Evolutionary conservation across 2,797 vertebrate species (phyloP), one percentile per base, ranked within the genome.

Genomic region (Myotis daubentonii): DNA sequence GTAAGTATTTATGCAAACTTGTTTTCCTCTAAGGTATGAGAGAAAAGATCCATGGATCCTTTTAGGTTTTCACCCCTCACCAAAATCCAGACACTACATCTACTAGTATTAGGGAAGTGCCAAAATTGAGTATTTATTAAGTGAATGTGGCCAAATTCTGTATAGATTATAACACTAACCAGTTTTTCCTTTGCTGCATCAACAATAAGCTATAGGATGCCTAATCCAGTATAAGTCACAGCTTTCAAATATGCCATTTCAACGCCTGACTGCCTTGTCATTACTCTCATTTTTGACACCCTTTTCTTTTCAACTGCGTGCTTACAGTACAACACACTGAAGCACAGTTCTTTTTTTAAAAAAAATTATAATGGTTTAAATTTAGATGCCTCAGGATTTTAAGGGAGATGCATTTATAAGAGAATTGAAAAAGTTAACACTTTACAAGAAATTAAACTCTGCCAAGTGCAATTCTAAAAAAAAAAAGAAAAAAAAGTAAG

Each of bases 231-330:
- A 51, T 93, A 94, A 94, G 41, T 96, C 93, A 95, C 90, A 90
- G 57, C 51, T 95, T 95, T 94, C 36, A 93, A 94, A 94, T 83
- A 93, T 55, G 78, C 74, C 87, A 95, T 44, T 87, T 92, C 93
- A 92, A 71, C 89, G 96, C 53, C 85, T 82, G 87, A 91, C 80
- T 92, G 93, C 70, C 47, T 96, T 92, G 92, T 60, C 89, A 96
- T 97, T 96, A 95, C 84, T 96, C 85, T 95, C 47, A 90, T 91
- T 96, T 95, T 92, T 95, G 70, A 96, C 92, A 74, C 53, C 71
- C 93, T 94, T 96, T 93, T 94, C 87, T 90, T 97, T 94, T 92
- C 95, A 97, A 96, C 96, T 97, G 95, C 85, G 94, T 97, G 91
- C 94, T 96, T 95, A 92, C 96, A 91, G 95, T 75, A 96, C 65